A percentile compares a stretch with the other conserved stretches of the same genome.
Evolutionary conservation across 1,140 invertebrate species (phyloP).

Genomic region (Drosophila yakuba): DNA sequence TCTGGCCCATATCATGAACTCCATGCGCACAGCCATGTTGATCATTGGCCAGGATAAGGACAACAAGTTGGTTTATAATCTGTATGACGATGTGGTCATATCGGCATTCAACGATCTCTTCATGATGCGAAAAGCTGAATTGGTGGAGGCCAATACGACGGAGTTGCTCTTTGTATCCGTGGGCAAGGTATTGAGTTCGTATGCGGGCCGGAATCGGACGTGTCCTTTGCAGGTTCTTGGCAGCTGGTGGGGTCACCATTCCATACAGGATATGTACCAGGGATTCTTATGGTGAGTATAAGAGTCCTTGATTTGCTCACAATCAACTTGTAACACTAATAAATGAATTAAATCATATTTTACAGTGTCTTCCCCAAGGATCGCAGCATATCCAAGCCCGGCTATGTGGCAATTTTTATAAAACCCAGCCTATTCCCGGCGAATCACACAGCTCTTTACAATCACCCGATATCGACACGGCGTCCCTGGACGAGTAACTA

Average conservation of each 20-base stretch:
- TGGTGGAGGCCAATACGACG: conserved; percentile 61
- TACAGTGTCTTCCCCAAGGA: conserved; percentile 62
- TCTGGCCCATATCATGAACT: conserved; percentile 56
- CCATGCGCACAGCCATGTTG: conserved; percentile 62
- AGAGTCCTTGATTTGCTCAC: too few relatives aligned
- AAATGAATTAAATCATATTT: not conserved
- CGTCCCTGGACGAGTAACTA: conserved; percentile 46
- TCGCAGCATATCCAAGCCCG: conserved; percentile 31
- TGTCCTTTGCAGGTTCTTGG: conserved; percentile 60
- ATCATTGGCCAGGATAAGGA: conserved; percentile 60
- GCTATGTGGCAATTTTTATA: conserved; percentile 65
- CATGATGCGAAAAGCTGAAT: conserved; percentile 62
- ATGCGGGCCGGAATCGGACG: conserved; percentile 42
- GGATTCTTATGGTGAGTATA: conserved; percentile 40
- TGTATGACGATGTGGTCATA: conserved; percentile 66
- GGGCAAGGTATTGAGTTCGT: conserved; percentile 42
- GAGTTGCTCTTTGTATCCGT: conserved; percentile 54
- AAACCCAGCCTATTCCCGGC: conserved; percentile 52
- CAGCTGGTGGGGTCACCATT: conserved; percentile 55
- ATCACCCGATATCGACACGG: conserved; percentile 42
- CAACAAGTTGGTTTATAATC: conserved; percentile 55
- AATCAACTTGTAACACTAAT: too few relatives aligned
- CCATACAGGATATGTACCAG: not conserved
- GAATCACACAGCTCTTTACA: conserved; percentile 59
- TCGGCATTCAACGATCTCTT: conserved; percentile 65